Conservation (phyloP, 2,113 vertebrate species). For the Corydoras maculifer region DNA sequence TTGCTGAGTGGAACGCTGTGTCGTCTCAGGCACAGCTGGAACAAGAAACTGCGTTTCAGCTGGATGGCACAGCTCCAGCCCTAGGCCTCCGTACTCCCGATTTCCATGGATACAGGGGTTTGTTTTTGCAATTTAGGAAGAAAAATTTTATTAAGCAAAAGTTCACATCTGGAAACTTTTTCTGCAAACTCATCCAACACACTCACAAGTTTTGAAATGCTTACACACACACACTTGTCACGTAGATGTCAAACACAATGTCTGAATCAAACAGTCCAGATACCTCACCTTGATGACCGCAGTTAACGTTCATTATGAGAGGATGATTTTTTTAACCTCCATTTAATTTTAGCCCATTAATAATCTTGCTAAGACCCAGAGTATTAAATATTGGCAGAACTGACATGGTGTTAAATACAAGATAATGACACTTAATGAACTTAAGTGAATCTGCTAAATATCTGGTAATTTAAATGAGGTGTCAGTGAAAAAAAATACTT, state of each 20-base stretch:
- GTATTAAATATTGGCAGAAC: too few relatives aligned
- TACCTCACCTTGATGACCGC: background rate
- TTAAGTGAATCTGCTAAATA: too few relatives aligned
- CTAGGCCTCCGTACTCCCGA: background rate
- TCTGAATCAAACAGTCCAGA: background rate
- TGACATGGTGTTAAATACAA: too few relatives aligned
- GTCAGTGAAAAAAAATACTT: too few relatives aligned
- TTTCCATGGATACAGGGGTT: background rate
- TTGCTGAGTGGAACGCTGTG: background rate
- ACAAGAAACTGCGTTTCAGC: background rate
- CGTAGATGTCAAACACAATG: too few relatives aligned
- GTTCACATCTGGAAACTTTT: slow-evolving; percentile 3
- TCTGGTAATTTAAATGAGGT: too few relatives aligned
- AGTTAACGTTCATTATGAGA: too few relatives aligned
- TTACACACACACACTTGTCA: background rate
- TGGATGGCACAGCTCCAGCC: background rate
- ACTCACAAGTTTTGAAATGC: background rate
- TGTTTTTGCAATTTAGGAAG: slow-evolving; percentile 9
- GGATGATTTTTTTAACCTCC: too few relatives aligned
- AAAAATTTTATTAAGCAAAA: background rate
- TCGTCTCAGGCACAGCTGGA: background rate
- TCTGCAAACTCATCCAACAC: background rate
- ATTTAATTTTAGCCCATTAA: too few relatives aligned
- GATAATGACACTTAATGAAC: too few relatives aligned
- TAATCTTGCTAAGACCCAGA: too few relatives aligned